These are phyloP conservation scores for Imbricaverruca yamaguchii DNA, from an alignment of 2,888 invertebrate species.

Conservation along the genomic window DNA sequence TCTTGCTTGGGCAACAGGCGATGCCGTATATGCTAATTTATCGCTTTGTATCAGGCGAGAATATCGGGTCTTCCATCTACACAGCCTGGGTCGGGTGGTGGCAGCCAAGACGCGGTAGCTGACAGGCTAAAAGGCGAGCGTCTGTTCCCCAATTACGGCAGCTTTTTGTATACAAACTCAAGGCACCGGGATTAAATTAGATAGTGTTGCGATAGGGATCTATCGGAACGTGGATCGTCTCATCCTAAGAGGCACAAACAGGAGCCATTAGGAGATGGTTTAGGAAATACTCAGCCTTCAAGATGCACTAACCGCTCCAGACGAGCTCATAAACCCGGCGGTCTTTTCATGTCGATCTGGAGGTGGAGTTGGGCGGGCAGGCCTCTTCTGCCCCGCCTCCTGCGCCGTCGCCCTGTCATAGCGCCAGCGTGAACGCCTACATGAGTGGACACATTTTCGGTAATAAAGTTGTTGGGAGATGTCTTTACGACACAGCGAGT, in stretches of 20 bases:
- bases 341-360: neutral
- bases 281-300: slow-evolving; percentile 2
- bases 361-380: neutral
- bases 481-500: neutral
- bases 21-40: too few relatives aligned
- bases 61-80: too few relatives aligned
- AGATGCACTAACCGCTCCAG: neutral
- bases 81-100: too few relatives aligned
- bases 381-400: too few relatives aligned
- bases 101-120: too few relatives aligned
- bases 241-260: slow-evolving; percentile 10
- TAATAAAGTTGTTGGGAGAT: slow-evolving; percentile 14
- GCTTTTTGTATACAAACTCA: slow-evolving; percentile 9
- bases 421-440: neutral
- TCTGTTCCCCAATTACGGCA: neutral
- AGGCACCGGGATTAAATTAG: neutral
- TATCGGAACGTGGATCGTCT: neutral
- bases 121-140: neutral
- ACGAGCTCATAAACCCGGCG: neutral
- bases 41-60: too few relatives aligned
- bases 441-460: slow-evolving; percentile 3
- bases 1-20: too few relatives aligned
- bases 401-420: neutral
- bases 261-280: slow-evolving; percentile 14
- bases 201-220: neutral